Conservation (phyloP, 2,113 vertebrate species). For the Tichodroma muraria region DNA sequence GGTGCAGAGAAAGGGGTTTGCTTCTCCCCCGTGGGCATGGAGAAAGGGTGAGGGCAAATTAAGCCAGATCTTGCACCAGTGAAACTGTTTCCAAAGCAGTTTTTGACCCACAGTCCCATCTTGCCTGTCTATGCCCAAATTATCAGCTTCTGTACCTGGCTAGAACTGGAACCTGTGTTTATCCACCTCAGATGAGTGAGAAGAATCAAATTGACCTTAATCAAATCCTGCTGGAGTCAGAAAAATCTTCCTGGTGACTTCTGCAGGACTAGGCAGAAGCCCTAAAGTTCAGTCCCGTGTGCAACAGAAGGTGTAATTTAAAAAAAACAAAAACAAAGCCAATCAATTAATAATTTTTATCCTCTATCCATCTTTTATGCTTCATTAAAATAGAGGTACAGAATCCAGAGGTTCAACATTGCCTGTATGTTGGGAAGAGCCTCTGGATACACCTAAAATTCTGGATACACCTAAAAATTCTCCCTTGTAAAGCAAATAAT, state of each 20-base stretch:
- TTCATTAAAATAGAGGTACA: not conserved
- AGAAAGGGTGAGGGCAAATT: not conserved
- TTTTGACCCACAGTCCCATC: not conserved
- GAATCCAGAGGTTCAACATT: not conserved
- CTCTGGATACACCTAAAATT: not conserved
- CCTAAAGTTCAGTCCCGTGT: not conserved
- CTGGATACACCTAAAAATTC: not conserved
- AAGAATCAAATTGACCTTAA: not conserved
- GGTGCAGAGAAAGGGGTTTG: too few relatives aligned
- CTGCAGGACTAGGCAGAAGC: not conserved
- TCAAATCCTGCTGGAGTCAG: not conserved
- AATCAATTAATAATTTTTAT: not conserved
- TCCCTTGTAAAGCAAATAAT: not conserved
- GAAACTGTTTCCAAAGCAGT: not conserved
- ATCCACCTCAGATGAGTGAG: not conserved
- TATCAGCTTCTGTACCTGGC: not conserved
- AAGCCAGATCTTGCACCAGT: not conserved
- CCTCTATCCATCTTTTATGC: not conserved
- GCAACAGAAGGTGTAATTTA: not conserved
- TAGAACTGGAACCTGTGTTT: not conserved
- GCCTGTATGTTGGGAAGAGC: not conserved
- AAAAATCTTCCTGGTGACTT: not conserved
- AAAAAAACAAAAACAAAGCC: not conserved
- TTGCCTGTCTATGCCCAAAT: accelerated
- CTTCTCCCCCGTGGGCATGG: accelerated